A percentile compares a stretch with the other conserved stretches of the same genome.
Conservation (phyloP, 2,113 vertebrate species). For the Proterorhinus semilunaris region DNA sequence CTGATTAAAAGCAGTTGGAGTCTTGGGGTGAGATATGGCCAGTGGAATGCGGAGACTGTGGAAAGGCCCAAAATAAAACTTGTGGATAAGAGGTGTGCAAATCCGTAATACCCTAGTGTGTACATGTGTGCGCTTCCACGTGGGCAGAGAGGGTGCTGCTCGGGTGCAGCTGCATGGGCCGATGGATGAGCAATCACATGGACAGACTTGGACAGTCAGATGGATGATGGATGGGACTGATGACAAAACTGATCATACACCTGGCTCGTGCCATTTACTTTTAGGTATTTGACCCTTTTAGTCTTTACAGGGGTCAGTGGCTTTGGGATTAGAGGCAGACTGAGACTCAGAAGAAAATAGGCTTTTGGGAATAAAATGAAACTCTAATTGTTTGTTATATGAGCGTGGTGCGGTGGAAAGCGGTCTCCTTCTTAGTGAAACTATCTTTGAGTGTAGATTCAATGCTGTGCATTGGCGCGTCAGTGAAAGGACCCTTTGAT, state of each 20-base stretch:
- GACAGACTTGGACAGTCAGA: conserved; percentile 8
- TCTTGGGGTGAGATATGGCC: conserved; percentile 69
- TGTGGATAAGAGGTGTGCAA: conserved; percentile 47
- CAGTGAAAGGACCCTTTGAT: no score
- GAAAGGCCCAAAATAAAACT: conserved; percentile 56
- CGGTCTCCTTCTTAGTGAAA: no score
- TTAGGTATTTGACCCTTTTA: conserved; percentile 35
- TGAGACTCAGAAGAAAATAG: no score
- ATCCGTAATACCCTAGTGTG: conserved; percentile 20
- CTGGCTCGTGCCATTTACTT: conserved; percentile 32
- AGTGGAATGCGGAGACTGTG: conserved; percentile 73
- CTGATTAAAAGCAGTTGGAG: conserved; percentile 79
- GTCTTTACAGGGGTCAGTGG: conserved; percentile 3
- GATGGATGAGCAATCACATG: conserved; percentile 54
- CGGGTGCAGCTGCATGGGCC: conserved; percentile 26
- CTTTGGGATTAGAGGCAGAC: no score
- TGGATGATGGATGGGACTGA: conserved; percentile 51
- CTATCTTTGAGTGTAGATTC: no score
- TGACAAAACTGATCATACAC: conserved; percentile 36
- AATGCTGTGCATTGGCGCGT: no score
- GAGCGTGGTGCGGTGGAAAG: no score
- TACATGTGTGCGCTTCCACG: conserved; percentile 13
- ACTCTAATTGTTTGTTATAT: no score
- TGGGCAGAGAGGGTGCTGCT: conserved; percentile 9
- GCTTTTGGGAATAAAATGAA: no score